Conservation (phyloP, 2,113 vertebrate genomes). For the Hymenochirus boettgeri region DNA sequence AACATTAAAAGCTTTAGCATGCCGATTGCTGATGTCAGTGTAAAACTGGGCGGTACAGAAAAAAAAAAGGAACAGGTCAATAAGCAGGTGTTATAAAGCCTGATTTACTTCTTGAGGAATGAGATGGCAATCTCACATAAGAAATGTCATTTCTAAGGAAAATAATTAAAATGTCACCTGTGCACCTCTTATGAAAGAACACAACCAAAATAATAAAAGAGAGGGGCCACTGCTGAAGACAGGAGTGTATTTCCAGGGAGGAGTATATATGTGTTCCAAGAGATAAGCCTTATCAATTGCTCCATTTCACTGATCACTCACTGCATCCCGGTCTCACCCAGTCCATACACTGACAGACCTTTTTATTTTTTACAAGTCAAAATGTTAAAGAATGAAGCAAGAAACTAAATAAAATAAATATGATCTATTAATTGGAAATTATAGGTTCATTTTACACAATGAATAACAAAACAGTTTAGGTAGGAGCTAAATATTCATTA, state of each 20-base stretch:
- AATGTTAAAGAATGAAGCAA: too few relatives aligned
- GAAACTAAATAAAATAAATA: too few relatives aligned
- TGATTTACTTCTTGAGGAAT: constrained; percentile 62
- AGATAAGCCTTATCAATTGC: constrained; percentile 58
- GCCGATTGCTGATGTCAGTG: constrained; percentile 63
- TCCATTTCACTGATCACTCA: constrained; percentile 12
- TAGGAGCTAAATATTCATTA: too few relatives aligned
- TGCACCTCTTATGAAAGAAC: not conserved
- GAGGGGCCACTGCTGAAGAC: not conserved
- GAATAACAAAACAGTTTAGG: too few relatives aligned
- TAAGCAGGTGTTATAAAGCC: constrained; percentile 74
- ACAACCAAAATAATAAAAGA: too few relatives aligned
- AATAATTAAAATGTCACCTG: not conserved
- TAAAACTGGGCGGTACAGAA: constrained; percentile 58
- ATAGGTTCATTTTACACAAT: too few relatives aligned
- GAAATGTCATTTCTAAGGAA: constrained; percentile 16
- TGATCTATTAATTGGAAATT: too few relatives aligned
- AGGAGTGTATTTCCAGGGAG: constrained; percentile 5
- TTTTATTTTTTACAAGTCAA: not conserved
- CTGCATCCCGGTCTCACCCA: not conserved
- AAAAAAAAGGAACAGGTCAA: constrained; percentile 52
- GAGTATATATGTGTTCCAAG: constrained; percentile 46
- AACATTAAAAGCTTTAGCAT: constrained; percentile 47
- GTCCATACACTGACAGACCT: not conserved
- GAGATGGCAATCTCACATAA: constrained; percentile 46